Percentiles rank a stretch among this genome's conserved stretches.
Conservation (phyloP, 2,888 invertebrate genomes). For the Capitulum mitella region DNA sequence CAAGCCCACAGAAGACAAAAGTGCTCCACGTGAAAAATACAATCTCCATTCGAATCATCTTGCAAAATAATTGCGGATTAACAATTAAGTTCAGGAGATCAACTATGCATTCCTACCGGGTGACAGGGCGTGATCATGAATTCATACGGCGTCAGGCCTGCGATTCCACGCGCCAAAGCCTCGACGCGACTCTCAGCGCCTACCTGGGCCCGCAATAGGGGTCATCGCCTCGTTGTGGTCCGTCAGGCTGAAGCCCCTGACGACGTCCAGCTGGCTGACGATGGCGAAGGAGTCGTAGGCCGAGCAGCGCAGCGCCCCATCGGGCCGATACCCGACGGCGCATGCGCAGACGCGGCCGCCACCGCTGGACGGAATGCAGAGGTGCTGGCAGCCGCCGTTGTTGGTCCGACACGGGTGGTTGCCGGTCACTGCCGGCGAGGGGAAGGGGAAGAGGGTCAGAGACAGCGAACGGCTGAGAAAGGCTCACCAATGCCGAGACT, state of each 20-base stretch:
- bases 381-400: slow-evolving; percentile 90
- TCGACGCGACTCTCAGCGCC: too few species aligned
- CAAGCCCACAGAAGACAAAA: too few species aligned
- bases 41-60: too few species aligned
- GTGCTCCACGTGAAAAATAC: too few species aligned
- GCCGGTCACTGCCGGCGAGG: slow-evolving; percentile 45
- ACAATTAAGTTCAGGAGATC: too few species aligned
- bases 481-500: too few species aligned
- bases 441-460: neutral
- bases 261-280: slow-evolving; percentile 79
- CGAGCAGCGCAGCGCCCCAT: slow-evolving; percentile 65
- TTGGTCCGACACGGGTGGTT: slow-evolving; percentile 76
- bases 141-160: too few species aligned
- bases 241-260: slow-evolving; percentile 77
- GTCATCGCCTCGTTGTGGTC: slow-evolving; percentile 88
- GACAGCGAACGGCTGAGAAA: neutral
- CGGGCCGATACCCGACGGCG: slow-evolving; percentile 76
- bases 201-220: slow-evolving; percentile 70
- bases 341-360: slow-evolving; percentile 76
- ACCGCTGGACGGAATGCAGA: slow-evolving; percentile 80
- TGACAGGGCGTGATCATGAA: too few species aligned
- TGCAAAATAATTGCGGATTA: too few species aligned
- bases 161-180: too few species aligned
- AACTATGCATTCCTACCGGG: too few species aligned
- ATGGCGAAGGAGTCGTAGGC: slow-evolving; percentile 85